These are phyloP conservation scores for Oceanodroma leucorhoa DNA, from an alignment of 2,797 vertebrate genomes.

Conservation along the genomic window DNA sequence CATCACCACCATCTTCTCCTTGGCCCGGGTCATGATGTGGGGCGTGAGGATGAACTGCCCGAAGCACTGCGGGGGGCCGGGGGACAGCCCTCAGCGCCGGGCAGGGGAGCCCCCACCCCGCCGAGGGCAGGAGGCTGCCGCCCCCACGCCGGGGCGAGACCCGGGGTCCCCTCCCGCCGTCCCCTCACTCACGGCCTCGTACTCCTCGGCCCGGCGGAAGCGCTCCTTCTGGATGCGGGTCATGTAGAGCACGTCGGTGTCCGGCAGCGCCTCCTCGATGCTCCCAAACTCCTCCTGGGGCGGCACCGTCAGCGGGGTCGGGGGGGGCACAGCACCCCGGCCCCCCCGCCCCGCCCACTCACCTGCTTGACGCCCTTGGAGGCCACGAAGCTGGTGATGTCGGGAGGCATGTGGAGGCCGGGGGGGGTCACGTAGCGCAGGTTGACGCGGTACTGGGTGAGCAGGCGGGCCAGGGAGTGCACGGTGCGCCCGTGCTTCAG, in stretches of 20 bases:
- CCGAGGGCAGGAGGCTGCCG: neutral
- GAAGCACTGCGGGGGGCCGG: constrained; percentile 81
- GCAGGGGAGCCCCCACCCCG: neutral
- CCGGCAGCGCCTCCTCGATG: constrained; percentile 91
- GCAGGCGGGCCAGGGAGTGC: constrained; percentile 92
- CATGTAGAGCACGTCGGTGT: constrained; percentile 96
- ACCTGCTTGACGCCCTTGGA: constrained; percentile 96
- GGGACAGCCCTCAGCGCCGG: neutral
- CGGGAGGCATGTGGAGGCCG: constrained; percentile 88
- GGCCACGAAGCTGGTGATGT: constrained; percentile 88
- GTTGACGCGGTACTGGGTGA: constrained; percentile 92
- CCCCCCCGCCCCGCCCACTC: accelerated
- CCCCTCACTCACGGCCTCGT: constrained; percentile 82
- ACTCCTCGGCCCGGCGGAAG: constrained; percentile 86
- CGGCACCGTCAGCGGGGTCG: accelerated
- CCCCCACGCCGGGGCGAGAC: accelerated
- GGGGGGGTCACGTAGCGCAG: constrained; percentile 92
- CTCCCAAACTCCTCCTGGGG: constrained; percentile 92
- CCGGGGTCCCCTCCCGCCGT: accelerated
- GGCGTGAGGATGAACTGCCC: constrained; percentile 96
- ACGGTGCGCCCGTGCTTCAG: constrained; percentile 96
- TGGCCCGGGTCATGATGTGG: constrained; percentile 96
- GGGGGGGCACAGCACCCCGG: accelerated
- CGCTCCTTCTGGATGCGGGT: constrained; percentile 97
- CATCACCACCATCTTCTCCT: constrained; percentile 98